These are phyloP conservation scores for Sclerurus mexicanus DNA, from an alignment of 2,113 vertebrate species.

Conservation along the genomic window DNA sequence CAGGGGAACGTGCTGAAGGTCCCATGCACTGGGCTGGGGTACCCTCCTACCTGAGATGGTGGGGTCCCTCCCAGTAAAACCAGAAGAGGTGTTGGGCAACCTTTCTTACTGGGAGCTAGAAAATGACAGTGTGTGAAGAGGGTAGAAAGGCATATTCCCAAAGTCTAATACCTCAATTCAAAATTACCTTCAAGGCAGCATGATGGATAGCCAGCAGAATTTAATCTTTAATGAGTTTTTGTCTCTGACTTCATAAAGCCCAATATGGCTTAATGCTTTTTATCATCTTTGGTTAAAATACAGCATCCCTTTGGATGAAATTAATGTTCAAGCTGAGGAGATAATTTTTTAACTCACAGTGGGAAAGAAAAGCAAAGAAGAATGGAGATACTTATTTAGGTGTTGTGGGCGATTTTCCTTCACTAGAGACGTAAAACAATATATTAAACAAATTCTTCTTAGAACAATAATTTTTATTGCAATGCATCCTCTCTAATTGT, in stretches of 20 bases:
- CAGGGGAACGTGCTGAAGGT: neutral
- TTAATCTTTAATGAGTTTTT: constrained; percentile 9
- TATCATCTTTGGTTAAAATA: neutral
- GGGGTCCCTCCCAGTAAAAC: neutral
- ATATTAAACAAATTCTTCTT: neutral
- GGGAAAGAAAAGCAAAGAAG: neutral
- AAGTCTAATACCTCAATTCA: neutral
- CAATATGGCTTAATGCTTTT: neutral
- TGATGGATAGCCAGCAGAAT: neutral
- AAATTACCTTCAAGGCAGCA: neutral
- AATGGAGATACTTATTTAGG: neutral
- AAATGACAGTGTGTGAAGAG: neutral
- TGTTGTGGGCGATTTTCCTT: neutral
- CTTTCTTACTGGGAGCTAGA: neutral
- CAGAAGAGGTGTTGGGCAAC: neutral
- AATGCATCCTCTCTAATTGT: neutral
- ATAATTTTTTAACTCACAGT: neutral
- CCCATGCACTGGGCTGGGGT: fast-evolving
- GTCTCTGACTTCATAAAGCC: neutral
- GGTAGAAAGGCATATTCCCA: neutral
- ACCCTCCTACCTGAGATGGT: neutral
- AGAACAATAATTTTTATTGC: neutral
- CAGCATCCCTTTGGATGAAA: neutral
- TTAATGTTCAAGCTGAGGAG: neutral
- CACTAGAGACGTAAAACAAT: neutral